These are phyloP conservation scores for Oreotrochilus melanogaster DNA, from an alignment of 2,113 vertebrate species.

Conservation along the genomic window DNA sequence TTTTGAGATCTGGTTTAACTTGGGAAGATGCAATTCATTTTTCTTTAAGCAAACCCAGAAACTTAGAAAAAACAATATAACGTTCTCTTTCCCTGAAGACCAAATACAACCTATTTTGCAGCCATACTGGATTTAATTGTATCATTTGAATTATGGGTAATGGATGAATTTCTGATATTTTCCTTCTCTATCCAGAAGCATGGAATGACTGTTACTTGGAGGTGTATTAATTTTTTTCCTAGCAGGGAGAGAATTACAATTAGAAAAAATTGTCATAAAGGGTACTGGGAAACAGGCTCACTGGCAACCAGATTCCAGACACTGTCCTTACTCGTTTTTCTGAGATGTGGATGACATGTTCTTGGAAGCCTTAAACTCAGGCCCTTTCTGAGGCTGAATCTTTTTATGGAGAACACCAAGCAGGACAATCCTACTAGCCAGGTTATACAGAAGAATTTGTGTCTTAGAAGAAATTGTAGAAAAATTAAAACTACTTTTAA, in stretches of 20 bases:
- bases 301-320: background rate
- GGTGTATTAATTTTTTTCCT: background rate
- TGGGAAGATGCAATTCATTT: background rate
- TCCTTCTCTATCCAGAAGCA: background rate
- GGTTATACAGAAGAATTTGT: background rate
- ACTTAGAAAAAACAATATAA: background rate
- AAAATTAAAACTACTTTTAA: background rate
- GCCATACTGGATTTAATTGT: background rate
- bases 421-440: background rate
- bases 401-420: background rate
- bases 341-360: background rate
- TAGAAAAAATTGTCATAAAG: background rate
- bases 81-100: background rate
- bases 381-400: background rate
- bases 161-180: background rate
- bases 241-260: background rate
- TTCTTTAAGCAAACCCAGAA: background rate
- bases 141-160: background rate
- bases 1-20: background rate
- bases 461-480: background rate
- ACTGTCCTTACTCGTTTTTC: background rate
- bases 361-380: background rate
- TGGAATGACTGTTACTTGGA: background rate
- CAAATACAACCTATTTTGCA: background rate
- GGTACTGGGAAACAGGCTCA: background rate